Base-by-base conservation (phyloP, 2,888 invertebrate species). In the Andrena praecox region DNA sequence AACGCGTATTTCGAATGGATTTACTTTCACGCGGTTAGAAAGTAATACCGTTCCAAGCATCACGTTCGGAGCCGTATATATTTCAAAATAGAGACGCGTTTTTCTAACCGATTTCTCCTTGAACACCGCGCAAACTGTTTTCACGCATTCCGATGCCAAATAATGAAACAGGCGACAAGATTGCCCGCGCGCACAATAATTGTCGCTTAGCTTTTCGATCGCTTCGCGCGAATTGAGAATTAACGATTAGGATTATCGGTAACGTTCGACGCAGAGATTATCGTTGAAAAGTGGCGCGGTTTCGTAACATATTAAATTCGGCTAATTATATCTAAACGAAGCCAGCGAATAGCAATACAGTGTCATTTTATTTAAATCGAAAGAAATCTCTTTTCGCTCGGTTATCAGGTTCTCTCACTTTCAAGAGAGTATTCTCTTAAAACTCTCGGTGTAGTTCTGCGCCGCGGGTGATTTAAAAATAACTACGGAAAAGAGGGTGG, bases 381-480 rank as follows among this genome's bases (percentile, higher is more conserved):
- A 56, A 64, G 5, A 4, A 64, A 33, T 54, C 31, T 6, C 12
- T 56, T 69, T 16, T 8, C 2, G 10, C 63, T 50, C 12, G n/a
- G 7, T 62, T 27, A 33, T n/a, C 42, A 68, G 6, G n/a, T 50
- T 56, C 50, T 59, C 63, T 59, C 35, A 67, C 52, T 66, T 81
- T 31, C 52, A 70, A 72, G 33, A 76, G 12, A 48, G 35, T 54
- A 66, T 62, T 79, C 64, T 74, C 50, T 56, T 50, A 8, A 42
- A 75, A 42, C 42, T 62, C 12, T 62, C 64, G 12, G 20, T 63
- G 31, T 48, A 79, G 54, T 87, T 89, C 84, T 86, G 84, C 89
- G 89, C 82, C 88, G 86, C 87, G 86, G 82, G 84, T 75, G 87
- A 86, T 90, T 91, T 90, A 90, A 91, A 91, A 91, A 91, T 91